Conservation (phyloP, 2,113 vertebrate species). For the Clarias magur region DNA sequence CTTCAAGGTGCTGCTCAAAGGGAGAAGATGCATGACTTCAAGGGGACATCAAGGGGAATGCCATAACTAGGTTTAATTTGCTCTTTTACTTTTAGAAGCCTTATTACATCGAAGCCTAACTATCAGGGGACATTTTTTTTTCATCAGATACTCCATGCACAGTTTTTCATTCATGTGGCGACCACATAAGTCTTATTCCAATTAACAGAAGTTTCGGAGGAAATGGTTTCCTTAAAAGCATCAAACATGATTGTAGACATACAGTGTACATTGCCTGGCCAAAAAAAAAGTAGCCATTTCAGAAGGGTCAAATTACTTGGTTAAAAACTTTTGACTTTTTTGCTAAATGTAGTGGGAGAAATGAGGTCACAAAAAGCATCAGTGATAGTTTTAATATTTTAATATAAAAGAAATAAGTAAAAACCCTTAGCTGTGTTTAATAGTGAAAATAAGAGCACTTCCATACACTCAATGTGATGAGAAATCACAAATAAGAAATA, state of each 20-base stretch:
- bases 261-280: neutral
- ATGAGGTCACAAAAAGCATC: too few species aligned
- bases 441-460: too few species aligned
- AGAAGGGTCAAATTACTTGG: too few species aligned
- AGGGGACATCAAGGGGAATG: neutral
- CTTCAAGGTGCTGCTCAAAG: neutral
- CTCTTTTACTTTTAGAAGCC: neutral
- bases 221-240: neutral
- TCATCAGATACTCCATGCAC: neutral
- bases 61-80: neutral
- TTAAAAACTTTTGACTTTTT: too few species aligned
- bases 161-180: neutral
- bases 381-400: too few species aligned
- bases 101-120: neutral
- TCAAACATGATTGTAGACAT: neutral
- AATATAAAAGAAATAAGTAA: too few species aligned
- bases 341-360: too few species aligned
- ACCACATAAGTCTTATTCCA: neutral
- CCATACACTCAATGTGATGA: too few species aligned
- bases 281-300: too few species aligned
- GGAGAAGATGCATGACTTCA: conserved; percentile 13
- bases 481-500: too few species aligned
- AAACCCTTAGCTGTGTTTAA: too few species aligned
- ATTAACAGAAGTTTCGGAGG: neutral
- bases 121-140: neutral